Evolutionary conservation across 2,888 invertebrate species (phyloP).

Genomic region (Cephonodes hylas): DNA sequence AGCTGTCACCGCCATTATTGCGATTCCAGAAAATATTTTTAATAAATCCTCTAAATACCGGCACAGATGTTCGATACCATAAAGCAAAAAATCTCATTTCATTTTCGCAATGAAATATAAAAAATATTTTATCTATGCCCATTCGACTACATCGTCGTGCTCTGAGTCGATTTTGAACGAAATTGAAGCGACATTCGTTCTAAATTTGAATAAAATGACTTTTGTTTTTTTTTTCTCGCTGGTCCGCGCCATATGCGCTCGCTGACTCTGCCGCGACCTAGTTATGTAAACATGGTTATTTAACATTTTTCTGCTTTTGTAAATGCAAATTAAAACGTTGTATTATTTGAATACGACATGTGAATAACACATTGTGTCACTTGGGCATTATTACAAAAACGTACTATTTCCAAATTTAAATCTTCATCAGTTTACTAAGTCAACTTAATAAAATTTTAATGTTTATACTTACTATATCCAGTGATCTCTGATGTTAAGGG

Average conservation of each 20-base stretch:
- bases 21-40: background rate
- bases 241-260: background rate
- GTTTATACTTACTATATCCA: too few relatives aligned
- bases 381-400: too few relatives aligned
- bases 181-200: slow-evolving; percentile 43
- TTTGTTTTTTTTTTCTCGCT: slow-evolving; percentile 37
- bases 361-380: too few relatives aligned
- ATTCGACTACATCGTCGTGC: slow-evolving; percentile 13
- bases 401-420: too few relatives aligned
- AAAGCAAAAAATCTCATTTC: slow-evolving; percentile 10
- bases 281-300: slow-evolving; percentile 13
- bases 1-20: background rate
- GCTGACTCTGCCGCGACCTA: slow-evolving; percentile 4
- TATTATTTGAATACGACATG: background rate
- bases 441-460: too few relatives aligned
- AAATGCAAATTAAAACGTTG: background rate
- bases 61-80: slow-evolving; percentile 5
- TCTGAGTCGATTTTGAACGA: slow-evolving; percentile 21
- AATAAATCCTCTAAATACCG: background rate
- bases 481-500: too few relatives aligned
- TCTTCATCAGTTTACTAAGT: too few relatives aligned
- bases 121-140: slow-evolving; percentile 10
- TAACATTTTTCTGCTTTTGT: background rate
- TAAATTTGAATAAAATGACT: slow-evolving; percentile 55
- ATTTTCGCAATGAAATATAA: slow-evolving; percentile 11